Evolutionary conservation across 2,113 vertebrate species (phyloP).

Genomic region (Phyllostomus discolor): DNA sequence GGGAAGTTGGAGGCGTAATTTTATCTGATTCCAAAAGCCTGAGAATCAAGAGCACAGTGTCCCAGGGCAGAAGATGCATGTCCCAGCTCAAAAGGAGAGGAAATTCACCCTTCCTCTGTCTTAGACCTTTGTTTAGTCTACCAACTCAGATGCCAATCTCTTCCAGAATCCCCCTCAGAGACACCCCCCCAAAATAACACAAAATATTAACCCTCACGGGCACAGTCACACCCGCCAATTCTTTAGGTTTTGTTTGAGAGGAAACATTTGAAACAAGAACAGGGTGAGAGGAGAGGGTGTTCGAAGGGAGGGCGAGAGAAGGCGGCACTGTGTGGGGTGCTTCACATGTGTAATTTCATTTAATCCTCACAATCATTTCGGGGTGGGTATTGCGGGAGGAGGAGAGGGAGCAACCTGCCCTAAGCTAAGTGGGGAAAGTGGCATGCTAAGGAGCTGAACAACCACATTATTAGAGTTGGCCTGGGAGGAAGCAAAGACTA

Average conservation of each 20-base stretch:
- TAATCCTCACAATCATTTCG: background rate
- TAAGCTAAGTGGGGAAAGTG: no score
- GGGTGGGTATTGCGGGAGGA: background rate
- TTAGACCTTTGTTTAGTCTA: background rate
- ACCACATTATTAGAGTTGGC: background rate
- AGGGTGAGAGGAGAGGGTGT: background rate
- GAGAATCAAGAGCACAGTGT: background rate
- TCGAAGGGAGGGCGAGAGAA: background rate
- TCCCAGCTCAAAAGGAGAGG: background rate
- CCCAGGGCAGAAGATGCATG: background rate
- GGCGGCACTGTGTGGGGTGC: fast-evolving
- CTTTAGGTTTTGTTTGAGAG: background rate
- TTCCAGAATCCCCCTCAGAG: background rate
- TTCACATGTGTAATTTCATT: background rate
- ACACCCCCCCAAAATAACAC: background rate
- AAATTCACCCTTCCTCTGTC: background rate
- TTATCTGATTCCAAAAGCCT: background rate
- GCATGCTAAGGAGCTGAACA: background rate
- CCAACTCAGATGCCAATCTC: background rate
- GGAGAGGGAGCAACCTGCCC: background rate
- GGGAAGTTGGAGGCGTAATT: background rate
- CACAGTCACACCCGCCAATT: background rate
- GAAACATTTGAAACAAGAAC: background rate
- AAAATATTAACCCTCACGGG: background rate
- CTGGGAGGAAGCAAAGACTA: background rate